phyloP scores from a whole-genome alignment of 35 echinoderm and acorn worm genomes.

The Hemicentrotus pulcherrimus region DNA sequence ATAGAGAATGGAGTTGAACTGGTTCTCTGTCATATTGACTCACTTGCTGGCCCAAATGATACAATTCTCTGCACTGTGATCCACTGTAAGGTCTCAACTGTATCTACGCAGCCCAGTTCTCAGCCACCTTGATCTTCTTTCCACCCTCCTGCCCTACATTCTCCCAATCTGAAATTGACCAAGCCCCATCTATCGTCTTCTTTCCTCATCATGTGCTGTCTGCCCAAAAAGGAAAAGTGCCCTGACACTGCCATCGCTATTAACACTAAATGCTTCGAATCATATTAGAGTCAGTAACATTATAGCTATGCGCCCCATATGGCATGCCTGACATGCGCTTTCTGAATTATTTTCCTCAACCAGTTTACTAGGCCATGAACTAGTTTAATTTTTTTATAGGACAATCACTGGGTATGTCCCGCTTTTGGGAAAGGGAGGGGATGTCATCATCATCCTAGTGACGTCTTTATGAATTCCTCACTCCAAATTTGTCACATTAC shows the following conservation, averaged over 20 bases:
- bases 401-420: constrained; percentile 3
- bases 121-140: constrained; percentile 30
- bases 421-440: background rate
- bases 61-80: constrained; percentile 19
- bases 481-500: background rate
- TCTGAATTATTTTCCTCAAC: constrained; percentile 35
- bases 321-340: constrained; percentile 42
- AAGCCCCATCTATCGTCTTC: constrained; percentile 33
- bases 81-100: background rate
- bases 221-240: constrained; percentile 14
- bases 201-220: constrained; percentile 5
- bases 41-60: constrained; percentile 42
- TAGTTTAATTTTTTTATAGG: constrained; percentile 36
- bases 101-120: constrained; percentile 29
- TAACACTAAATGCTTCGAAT: constrained; percentile 41
- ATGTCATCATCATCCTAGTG: background rate
- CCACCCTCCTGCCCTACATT: constrained; percentile 37
- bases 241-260: constrained; percentile 39
- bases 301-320: constrained; percentile 28
- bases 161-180: constrained; percentile 36
- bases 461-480: background rate
- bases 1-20: constrained; percentile 23
- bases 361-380: constrained; percentile 42
- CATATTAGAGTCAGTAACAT: constrained; percentile 48
- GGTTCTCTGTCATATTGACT: constrained; percentile 31